These are phyloP conservation scores for Tapirus indicus DNA, from an alignment of 2,797 vertebrate species.

Conservation along the genomic window DNA sequence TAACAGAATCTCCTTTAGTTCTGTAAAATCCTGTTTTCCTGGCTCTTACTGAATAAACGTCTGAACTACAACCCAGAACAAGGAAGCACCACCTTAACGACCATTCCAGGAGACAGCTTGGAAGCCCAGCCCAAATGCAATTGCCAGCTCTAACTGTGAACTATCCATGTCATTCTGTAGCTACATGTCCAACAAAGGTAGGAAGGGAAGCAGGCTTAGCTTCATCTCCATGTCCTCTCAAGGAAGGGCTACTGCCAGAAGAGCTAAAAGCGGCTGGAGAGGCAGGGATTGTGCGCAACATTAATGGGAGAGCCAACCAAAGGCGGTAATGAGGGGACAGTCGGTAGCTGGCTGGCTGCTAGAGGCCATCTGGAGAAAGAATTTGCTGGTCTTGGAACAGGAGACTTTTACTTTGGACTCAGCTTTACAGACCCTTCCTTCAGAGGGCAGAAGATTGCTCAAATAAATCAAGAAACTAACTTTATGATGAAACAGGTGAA, in stretches of 20 bases:
- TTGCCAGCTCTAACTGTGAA: neutral
- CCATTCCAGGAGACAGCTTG: neutral
- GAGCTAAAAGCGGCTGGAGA: neutral
- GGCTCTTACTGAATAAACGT: neutral
- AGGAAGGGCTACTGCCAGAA: neutral
- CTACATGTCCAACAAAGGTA: neutral
- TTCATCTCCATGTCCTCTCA: conserved; percentile 33
- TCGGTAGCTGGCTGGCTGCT: neutral
- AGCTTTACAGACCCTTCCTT: neutral
- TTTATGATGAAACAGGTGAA: neutral
- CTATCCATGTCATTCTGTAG: neutral
- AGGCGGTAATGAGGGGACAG: neutral
- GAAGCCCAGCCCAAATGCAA: neutral
- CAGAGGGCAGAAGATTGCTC: neutral
- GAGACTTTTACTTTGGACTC: neutral
- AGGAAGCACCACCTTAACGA: neutral
- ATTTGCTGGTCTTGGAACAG: neutral
- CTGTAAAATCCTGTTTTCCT: neutral
- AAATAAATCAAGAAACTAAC: conserved; percentile 41
- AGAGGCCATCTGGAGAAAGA: conserved; percentile 22
- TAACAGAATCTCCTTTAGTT: neutral
- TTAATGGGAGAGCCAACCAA: neutral
- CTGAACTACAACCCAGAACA: neutral
- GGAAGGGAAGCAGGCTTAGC: neutral
- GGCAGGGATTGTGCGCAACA: neutral